Evolutionary conservation across 2,113 vertebrate genomes (phyloP).

Genomic region (Corapipo altera): DNA sequence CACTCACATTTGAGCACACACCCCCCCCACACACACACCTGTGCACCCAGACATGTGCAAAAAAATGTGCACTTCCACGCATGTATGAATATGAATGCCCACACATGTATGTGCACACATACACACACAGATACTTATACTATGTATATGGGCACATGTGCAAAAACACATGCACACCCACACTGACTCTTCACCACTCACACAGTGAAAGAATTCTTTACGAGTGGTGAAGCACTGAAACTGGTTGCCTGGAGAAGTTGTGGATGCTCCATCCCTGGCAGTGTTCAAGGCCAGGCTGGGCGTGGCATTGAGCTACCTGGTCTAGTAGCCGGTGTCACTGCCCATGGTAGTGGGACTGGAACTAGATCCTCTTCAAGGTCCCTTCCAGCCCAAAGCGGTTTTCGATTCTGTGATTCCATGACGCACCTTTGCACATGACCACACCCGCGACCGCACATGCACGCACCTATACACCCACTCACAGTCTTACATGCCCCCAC

Average conservation of each 20-base stretch:
- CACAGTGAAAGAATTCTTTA: not conserved
- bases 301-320: not conserved
- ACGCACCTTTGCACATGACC: too few species aligned
- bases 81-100: rapidly evolving
- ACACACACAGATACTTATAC: not conserved
- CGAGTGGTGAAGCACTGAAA: not conserved
- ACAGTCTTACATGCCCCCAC: rapidly evolving
- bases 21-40: too few species aligned
- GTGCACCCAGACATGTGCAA: not conserved
- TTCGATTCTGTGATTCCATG: not conserved
- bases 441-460: rapidly evolving
- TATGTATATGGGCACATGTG: rapidly evolving
- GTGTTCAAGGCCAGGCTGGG: not conserved
- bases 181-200: not conserved
- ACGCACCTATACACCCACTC: rapidly evolving
- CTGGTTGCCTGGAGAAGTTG: not conserved
- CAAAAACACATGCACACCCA: rapidly evolving
- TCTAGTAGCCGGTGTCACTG: not conserved
- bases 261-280: not conserved
- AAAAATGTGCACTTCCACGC: not conserved
- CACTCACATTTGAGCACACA: too few species aligned
- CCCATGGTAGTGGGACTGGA: not conserved
- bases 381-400: not conserved
- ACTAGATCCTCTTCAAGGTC: not conserved
- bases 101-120: rapidly evolving